phyloP scores from a whole-genome alignment of 2,888 invertebrate genomes.

The Himalopsyche kuldschensis region DNA sequence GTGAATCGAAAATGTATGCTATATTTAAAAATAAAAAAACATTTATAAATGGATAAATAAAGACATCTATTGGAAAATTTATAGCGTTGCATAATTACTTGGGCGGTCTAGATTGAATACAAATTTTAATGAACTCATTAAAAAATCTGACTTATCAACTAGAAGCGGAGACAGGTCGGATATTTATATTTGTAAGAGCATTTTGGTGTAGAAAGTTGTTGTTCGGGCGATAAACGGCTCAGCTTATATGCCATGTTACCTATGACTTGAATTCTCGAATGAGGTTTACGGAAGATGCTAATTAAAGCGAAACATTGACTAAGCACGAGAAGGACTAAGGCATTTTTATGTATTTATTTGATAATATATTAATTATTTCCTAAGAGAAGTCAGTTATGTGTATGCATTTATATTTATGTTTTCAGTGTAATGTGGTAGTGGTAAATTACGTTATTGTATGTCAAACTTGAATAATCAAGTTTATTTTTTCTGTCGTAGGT shows the following conservation, averaged over 20 bases:
- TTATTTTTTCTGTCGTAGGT: no score
- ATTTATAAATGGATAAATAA: no score
- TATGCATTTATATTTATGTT: no score
- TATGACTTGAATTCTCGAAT: neutral
- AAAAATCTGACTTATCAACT: neutral
- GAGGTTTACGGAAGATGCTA: conserved; percentile 18
- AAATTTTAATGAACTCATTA: neutral
- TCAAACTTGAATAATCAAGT: no score
- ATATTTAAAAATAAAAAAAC: no score
- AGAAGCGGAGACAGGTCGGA: neutral
- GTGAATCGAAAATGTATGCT: no score
- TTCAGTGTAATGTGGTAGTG: no score
- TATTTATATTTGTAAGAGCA: conserved; percentile 7
- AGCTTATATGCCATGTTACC: neutral
- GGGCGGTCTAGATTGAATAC: neutral
- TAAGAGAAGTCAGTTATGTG: no score
- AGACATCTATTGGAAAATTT: neutral
- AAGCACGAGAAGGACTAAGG: neutral
- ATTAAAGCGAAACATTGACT: conserved; percentile 27
- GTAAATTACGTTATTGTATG: no score
- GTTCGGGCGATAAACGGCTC: conserved; percentile 18
- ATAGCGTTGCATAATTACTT: neutral
- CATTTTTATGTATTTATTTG: no score
- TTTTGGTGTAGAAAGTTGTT: conserved; percentile 33
- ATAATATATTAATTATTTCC: no score